A percentile compares a stretch with the other conserved stretches of the same genome.
Evolutionary conservation across 2,113 vertebrate species (phyloP).

Genomic region (Phaethon lepturus): DNA sequence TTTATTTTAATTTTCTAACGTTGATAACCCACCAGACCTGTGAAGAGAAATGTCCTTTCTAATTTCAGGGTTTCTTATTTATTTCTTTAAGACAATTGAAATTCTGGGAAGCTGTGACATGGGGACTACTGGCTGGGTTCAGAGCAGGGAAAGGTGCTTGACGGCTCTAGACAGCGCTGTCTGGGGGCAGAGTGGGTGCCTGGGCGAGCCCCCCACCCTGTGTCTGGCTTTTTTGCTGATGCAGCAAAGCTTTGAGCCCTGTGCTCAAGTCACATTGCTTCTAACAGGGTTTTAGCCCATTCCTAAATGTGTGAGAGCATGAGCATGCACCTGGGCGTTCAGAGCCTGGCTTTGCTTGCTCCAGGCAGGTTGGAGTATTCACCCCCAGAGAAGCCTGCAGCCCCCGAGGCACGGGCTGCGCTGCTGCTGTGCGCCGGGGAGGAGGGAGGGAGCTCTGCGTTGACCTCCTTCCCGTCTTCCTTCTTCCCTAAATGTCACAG

Average conservation of each 20-base stretch:
- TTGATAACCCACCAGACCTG: conserved; percentile 2
- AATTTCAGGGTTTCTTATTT: background rate
- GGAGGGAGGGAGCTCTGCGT: background rate
- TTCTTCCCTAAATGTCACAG: background rate
- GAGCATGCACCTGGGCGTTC: accelerated
- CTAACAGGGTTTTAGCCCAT: background rate
- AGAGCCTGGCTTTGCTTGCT: background rate
- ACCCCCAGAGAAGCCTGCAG: background rate
- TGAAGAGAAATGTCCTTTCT: conserved; percentile 18
- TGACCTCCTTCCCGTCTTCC: background rate
- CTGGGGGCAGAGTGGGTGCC: background rate
- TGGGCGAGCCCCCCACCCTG: background rate
- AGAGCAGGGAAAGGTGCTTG: background rate
- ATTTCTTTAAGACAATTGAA: background rate
- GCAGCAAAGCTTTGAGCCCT: background rate
- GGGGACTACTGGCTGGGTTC: background rate
- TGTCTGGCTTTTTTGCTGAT: background rate
- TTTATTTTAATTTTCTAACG: conserved; percentile 61
- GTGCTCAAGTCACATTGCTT: background rate
- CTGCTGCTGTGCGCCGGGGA: accelerated
- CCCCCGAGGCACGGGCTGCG: background rate
- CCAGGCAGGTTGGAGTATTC: background rate
- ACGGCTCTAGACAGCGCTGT: background rate
- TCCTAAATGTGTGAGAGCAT: background rate
- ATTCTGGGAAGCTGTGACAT: background rate